Percentiles rank a stretch among this genome's conserved stretches.
These are phyloP conservation scores for Rallus crepitans DNA, from an alignment of 2,797 vertebrate species.

Conservation along the genomic window DNA sequence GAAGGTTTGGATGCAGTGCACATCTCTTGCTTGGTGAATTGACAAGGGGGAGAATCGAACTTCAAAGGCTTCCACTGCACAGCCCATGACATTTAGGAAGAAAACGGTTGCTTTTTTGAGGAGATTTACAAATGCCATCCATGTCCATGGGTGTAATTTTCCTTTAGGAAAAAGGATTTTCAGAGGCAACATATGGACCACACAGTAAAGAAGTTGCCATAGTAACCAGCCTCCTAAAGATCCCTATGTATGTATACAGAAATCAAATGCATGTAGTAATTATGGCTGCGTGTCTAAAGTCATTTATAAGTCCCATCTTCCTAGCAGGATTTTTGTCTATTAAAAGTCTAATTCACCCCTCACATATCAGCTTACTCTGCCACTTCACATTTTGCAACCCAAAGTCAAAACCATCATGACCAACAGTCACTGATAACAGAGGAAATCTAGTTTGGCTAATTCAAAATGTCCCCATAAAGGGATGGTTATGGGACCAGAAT, in stretches of 20 bases:
- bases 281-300: background rate
- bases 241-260: background rate
- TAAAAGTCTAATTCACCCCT: conserved; percentile 15
- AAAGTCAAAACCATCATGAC: background rate
- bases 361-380: background rate
- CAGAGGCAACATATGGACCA: conserved; percentile 62
- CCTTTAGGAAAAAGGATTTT: conserved; percentile 45
- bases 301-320: conserved; percentile 8
- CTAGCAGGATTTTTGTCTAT: background rate
- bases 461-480: background rate
- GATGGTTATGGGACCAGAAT: background rate
- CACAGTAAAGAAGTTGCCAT: conserved; percentile 64
- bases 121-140: conserved; percentile 62
- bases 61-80: conserved; percentile 61
- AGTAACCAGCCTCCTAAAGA: conserved; percentile 62
- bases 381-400: background rate
- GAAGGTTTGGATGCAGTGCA: conserved; percentile 30
- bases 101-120: conserved; percentile 32
- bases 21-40: conserved; percentile 7
- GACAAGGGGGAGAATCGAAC: conserved; percentile 20
- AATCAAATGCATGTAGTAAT: conserved; percentile 48
- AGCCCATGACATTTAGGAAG: conserved; percentile 62
- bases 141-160: conserved; percentile 69
- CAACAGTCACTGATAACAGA: background rate
- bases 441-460: conserved; percentile 35